Conservation (phyloP, 2,888 invertebrate species). For the Ommatoiulus sabulosus region DNA sequence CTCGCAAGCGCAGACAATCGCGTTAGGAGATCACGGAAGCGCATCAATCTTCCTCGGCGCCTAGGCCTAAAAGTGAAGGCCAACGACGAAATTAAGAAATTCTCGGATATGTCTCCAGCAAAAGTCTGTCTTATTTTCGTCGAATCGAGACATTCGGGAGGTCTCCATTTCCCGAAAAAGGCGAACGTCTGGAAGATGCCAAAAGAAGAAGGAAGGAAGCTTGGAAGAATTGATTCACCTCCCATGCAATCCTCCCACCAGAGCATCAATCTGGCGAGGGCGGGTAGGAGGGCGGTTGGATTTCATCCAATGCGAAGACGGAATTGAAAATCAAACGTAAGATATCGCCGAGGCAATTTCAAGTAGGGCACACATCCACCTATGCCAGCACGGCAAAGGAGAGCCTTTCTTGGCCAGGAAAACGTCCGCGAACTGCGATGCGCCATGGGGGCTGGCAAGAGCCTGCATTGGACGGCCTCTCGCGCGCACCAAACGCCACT, state of each 20-base stretch:
- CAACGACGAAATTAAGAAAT: slow-evolving; percentile 47
- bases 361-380: slow-evolving; percentile 24
- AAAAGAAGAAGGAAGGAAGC: not conserved
- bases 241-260: not conserved
- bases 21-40: not conserved
- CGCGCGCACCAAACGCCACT: not conserved
- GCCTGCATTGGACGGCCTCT: not conserved
- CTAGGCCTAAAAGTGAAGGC: slow-evolving; percentile 33
- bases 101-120: not conserved
- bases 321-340: slow-evolving; percentile 53
- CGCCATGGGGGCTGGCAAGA: not conserved
- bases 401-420: not conserved
- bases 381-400: slow-evolving; percentile 6
- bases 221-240: slow-evolving; percentile 23
- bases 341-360: slow-evolving; percentile 41
- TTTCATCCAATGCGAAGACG: slow-evolving; percentile 21
- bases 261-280: slow-evolving; percentile 49
- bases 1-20: slow-evolving; percentile 16
- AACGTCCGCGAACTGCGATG: not conserved
- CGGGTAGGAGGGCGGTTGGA: slow-evolving; percentile 20
- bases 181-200: slow-evolving; percentile 32
- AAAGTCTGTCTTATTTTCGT: not conserved
- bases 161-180: slow-evolving; percentile 20
- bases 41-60: not conserved
- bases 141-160: slow-evolving; percentile 20